Percentiles rank a stretch among this genome's conserved stretches.
Evolutionary conservation across 2,888 invertebrate species (phyloP).

Genomic region (Odontocolon sp.): DNA sequence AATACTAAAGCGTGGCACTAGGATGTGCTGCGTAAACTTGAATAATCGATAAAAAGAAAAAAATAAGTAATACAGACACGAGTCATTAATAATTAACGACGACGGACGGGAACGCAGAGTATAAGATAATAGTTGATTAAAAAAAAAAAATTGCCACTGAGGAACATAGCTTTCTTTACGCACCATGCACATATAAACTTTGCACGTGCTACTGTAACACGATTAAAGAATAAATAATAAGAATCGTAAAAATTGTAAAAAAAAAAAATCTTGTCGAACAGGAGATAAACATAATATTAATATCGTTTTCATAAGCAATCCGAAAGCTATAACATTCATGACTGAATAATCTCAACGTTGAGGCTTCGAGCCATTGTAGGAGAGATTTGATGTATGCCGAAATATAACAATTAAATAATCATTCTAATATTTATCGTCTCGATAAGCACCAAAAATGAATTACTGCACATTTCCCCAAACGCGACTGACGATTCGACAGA

Average conservation of each 20-base stretch:
- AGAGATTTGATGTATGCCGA: neutral
- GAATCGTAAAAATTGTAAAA: constrained; percentile 42
- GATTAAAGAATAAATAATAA: constrained; percentile 51
- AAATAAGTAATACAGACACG: constrained; percentile 24
- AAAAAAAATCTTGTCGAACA: constrained; percentile 40
- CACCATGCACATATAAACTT: constrained; percentile 8
- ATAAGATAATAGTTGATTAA: constrained; percentile 6
- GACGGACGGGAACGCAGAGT: constrained; percentile 52
- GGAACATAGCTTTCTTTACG: constrained; percentile 45
- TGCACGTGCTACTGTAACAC: neutral
- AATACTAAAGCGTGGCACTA: constrained; percentile 30
- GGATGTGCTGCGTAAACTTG: constrained; percentile 6
- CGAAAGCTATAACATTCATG: constrained; percentile 7
- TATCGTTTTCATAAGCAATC: constrained; percentile 26
- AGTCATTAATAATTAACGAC: constrained; percentile 42
- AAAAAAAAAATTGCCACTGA: constrained; percentile 44
- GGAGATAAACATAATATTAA: neutral
- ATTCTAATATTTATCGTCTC: neutral
- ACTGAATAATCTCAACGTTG: constrained; percentile 11
- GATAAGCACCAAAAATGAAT: neutral
- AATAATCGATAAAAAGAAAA: constrained; percentile 18
- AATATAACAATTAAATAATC: constrained; percentile 2
- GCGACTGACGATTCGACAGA: neutral
- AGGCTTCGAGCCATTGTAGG: neutral
- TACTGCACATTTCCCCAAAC: neutral